Base-by-base conservation (phyloP, 2,797 vertebrate genomes). In the Threskiornis aethiopicus region DNA sequence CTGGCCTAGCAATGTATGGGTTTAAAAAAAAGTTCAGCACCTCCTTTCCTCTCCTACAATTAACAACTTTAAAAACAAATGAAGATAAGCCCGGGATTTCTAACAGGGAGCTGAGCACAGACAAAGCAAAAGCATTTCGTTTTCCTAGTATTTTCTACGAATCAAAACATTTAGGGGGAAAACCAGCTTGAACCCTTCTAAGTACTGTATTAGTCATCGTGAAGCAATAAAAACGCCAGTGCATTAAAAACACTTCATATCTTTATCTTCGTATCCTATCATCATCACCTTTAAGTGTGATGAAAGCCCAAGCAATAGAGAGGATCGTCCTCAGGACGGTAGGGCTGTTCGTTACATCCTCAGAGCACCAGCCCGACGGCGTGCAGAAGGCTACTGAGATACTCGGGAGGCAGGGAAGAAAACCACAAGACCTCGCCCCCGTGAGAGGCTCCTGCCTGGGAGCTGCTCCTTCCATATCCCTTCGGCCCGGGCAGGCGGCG, bases 291-390 rank as follows among this genome's bases (percentile, higher is more conserved):
- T 22, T 16, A 24, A 9, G 20, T 6, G 9, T 2, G 54, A 37
- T 3, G 25, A 54, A 62, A 64, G 39, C 55, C 28, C 55, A 5
- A 24, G 9, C 61, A 8, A 20, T 3, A 52, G 35, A 4, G 21
- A 44, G 41, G 46, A 1, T 5, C 6, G 33, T 12, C 46, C 76
- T 26, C 44, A 7, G 29, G 1, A 2, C 5, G 20, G 33, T 6
- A 4, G 0, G 24, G 35, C 11, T 24, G 19, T 12, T 52, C 75
- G 35, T 33, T 15, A 31, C 19, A 10, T 12, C 55, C 19, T 33
- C 41, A 11, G n/a, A 14, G 6, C 4, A 24, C 15, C 61, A 47
- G 41, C 76, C 35, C 24, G 46, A 20, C 0, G 3, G 3, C 3
- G n/a, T 1, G 10, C 2, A 10, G 44, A 12, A 13, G 6, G 49